Base-by-base conservation (phyloP, 2,113 vertebrate genomes). In the Hiodon alosoides region DNA sequence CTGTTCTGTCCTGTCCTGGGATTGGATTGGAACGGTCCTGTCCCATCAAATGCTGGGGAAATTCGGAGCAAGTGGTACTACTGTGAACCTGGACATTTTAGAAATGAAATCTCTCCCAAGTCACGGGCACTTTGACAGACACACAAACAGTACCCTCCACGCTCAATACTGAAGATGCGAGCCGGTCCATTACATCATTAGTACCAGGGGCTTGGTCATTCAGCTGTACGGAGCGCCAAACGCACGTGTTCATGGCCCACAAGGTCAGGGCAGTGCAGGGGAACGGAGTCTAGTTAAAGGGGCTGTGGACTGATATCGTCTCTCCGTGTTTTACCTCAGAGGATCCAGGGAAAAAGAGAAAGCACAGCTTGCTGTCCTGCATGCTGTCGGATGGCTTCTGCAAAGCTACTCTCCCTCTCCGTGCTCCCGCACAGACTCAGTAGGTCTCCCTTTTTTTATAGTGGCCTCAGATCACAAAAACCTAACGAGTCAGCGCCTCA, bases 381-480 rank as follows among this genome's bases (percentile, higher is more conserved):
- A 11, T 59, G 31, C 8, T 55, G 8, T 17, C 3, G 17, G 52
- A 59, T 59, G 59, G 31, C 51, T 62, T 76, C 68, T 76, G 59
- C 60, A 68, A 69, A 76, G 64, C 59, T 16, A 71, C 62, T 5
- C 50, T 48, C 57, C n/a, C 65, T 58, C 67, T 48, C 78, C 8
- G 76, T 77, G 65, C 71, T 78, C 79, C 73, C 74, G 81, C 82
- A 86, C 79, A 79, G 79, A 85, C 10, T 4, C 16, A 11, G 8
- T 81, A 82, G 79, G 79, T 88, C 80, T 83, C 84, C 82, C 86
- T 81, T 83, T 82, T 85, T 85, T 84, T 85, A n/a, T n/a, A n/a
- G n/a, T n/a, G n/a, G 31, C 31, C 31, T 31, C 31, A 2, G 31
- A 31, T 31, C 31, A 31, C 31, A 31, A 31, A 31, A 31, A 31